Evolutionary conservation across 2,113 vertebrate species (phyloP).

Genomic region (Uropsilus gracilis): DNA sequence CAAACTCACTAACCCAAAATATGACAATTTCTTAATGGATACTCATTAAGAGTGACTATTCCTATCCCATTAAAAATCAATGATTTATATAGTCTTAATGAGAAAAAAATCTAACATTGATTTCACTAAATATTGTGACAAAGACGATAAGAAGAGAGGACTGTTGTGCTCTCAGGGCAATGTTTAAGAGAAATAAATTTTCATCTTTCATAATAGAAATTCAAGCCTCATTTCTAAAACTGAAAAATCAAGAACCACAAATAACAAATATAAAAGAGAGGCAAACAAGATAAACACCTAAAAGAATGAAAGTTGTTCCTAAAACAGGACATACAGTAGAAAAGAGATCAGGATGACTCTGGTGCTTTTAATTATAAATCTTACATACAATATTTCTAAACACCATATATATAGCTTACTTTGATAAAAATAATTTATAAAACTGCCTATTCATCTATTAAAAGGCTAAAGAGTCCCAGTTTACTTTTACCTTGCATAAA

Average conservation of each 20-base stretch:
- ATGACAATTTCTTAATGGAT: not conserved
- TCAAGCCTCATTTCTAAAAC: conserved; percentile 4
- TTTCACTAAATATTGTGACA: conserved; percentile 10
- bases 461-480: not conserved
- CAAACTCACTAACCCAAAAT: not conserved
- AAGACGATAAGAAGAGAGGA: not conserved
- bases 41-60: not conserved
- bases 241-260: not conserved
- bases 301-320: not conserved
- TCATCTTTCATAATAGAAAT: conserved; percentile 31
- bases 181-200: not conserved
- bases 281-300: not conserved
- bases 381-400: not conserved
- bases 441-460: not conserved
- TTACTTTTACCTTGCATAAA: conserved; percentile 32
- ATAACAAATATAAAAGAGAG: not conserved
- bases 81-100: not conserved
- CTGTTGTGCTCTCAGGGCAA: not conserved
- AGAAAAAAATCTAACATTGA: not conserved
- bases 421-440: not conserved
- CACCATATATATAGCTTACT: not conserved
- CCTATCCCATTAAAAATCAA: not conserved
- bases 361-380: not conserved
- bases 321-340: not conserved
- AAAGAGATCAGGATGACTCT: not conserved